These are phyloP conservation scores for Micronisus gabar DNA, from an alignment of 2,113 vertebrate genomes.

Conservation along the genomic window DNA sequence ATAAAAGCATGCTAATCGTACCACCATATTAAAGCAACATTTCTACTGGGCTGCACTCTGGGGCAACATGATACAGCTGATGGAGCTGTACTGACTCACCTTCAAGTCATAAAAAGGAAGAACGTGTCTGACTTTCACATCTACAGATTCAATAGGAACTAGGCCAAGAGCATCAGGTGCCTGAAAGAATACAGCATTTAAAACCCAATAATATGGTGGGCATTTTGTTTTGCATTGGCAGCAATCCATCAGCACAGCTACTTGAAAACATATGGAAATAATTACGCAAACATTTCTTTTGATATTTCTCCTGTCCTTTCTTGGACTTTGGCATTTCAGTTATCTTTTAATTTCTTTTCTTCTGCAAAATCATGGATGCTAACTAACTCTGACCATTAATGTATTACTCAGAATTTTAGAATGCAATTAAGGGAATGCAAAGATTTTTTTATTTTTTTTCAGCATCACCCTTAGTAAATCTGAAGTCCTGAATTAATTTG, in stretches of 20 bases:
- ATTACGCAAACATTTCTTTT: not conserved
- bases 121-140: slow-evolving; percentile 65
- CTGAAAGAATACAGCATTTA: slow-evolving; percentile 64
- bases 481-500: not conserved
- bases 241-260: not conserved
- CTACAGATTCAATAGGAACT: slow-evolving; percentile 68
- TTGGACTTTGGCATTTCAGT: not conserved
- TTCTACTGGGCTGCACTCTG: not conserved
- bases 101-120: slow-evolving; percentile 81
- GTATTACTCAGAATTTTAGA: not conserved
- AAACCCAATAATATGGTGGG: not conserved
- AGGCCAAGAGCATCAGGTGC: slow-evolving; percentile 66
- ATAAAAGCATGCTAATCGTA: not conserved
- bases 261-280: not conserved
- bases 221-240: not conserved
- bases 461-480: not conserved
- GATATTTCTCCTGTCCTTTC: not conserved
- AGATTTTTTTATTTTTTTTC: not conserved
- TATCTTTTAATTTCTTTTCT: not conserved
- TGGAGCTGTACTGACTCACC: slow-evolving; percentile 66
- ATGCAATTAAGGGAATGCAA: not conserved
- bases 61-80: not conserved
- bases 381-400: not conserved
- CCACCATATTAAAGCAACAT: not conserved
- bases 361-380: not conserved